Percentiles rank a stretch among this genome's conserved stretches.
These are phyloP conservation scores for Ceramica pisi DNA, from an alignment of 2,888 invertebrate species.

Conservation along the genomic window DNA sequence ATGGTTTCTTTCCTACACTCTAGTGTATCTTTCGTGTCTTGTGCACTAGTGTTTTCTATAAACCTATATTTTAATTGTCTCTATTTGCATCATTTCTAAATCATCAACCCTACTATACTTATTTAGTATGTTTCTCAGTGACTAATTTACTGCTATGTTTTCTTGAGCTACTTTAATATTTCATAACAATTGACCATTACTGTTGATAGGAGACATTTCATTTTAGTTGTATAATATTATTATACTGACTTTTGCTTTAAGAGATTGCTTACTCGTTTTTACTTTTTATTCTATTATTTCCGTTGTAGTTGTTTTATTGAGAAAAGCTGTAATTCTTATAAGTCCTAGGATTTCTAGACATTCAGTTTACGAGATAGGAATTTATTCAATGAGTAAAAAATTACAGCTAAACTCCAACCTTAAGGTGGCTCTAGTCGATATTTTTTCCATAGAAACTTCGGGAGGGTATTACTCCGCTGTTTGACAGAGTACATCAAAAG, in stretches of 20 bases:
- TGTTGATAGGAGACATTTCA: conserved; percentile 18
- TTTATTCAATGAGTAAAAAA: too few species aligned
- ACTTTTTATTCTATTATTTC: neutral
- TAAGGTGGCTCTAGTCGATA: too few species aligned
- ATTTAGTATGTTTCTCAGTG: conserved; percentile 18
- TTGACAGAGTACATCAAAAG: too few species aligned
- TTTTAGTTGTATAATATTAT: conserved; percentile 31
- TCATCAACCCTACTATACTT: conserved; percentile 10
- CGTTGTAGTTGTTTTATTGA: too few species aligned
- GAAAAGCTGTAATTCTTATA: too few species aligned
- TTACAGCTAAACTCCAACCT: too few species aligned
- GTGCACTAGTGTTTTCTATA: neutral
- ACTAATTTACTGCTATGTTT: conserved; percentile 41
- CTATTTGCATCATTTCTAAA: neutral
- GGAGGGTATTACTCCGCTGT: too few species aligned
- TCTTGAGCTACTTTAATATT: conserved; percentile 43
- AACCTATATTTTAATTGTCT: neutral
- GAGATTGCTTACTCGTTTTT: neutral
- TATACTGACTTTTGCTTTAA: neutral
- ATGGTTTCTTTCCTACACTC: neutral
- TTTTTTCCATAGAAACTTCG: too few species aligned
- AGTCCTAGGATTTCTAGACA: too few species aligned
- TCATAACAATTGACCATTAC: conserved; percentile 57
- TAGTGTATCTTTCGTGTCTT: neutral
- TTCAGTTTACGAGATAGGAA: too few species aligned